These are phyloP conservation scores for Lemur catta DNA, from an alignment of 2,797 vertebrate species.

Conservation along the genomic window DNA sequence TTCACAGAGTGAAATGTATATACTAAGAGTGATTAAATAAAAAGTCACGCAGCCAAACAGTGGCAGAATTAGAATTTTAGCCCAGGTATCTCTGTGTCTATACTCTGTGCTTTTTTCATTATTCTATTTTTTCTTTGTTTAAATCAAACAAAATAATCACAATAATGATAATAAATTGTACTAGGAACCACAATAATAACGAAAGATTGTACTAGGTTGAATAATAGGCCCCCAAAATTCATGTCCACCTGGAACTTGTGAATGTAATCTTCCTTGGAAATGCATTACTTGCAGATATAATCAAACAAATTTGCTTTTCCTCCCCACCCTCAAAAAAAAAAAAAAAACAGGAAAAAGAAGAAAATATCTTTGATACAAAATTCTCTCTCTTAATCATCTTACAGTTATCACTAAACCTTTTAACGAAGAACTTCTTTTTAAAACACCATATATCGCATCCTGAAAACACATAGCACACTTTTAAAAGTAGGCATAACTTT, in stretches of 20 bases:
- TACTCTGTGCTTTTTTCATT: not conserved
- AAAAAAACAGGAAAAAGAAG: not conserved
- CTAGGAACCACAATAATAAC: not conserved
- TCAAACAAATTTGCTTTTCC: not conserved
- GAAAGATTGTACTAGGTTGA: not conserved
- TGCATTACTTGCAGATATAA: not conserved
- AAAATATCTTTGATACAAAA: not conserved
- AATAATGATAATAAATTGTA: not conserved
- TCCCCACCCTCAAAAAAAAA: accelerated
- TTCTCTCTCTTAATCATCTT: not conserved
- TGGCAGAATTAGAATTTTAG: not conserved
- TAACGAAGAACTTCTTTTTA: not conserved
- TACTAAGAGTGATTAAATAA: not conserved
- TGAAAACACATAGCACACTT: not conserved
- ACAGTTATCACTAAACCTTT: not conserved
- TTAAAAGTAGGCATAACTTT: not conserved
- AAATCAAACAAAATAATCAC: not conserved
- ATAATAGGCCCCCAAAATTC: not conserved
- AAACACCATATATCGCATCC: not conserved
- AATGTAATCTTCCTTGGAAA: not conserved
- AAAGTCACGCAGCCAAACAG: not conserved
- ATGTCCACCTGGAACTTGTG: not conserved
- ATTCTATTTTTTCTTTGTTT: not conserved
- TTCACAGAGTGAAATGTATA: not conserved
- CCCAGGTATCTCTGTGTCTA: not conserved